These are phyloP conservation scores for Parelbella ahira DNA, from an alignment of 2,888 invertebrate genomes.

Conservation along the genomic window DNA sequence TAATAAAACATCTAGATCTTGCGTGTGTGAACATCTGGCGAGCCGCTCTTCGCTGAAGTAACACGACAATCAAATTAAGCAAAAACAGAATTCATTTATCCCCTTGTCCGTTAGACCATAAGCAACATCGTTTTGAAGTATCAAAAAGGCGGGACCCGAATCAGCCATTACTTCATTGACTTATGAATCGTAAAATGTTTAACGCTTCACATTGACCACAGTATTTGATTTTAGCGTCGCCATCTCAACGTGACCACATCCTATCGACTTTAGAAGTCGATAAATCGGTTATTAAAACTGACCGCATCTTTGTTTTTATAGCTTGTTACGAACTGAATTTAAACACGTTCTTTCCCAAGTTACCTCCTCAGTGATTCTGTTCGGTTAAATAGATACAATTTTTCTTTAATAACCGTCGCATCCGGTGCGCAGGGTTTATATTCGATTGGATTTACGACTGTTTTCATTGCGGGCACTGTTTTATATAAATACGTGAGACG, in stretches of 20 bases:
- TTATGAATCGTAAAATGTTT: constrained; percentile 40
- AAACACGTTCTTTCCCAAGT: constrained; percentile 12
- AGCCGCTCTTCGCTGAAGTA: too few species aligned
- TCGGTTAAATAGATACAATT: constrained; percentile 58
- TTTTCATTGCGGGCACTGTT: constrained; percentile 75
- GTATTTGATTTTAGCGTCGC: constrained; percentile 44
- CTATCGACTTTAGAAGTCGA: constrained; percentile 49
- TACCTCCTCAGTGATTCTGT: constrained; percentile 11
- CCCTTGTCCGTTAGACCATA: neutral
- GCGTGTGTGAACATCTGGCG: too few species aligned
- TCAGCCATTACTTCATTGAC: constrained; percentile 37
- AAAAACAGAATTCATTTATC: too few species aligned
- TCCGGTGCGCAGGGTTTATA: constrained; percentile 70
- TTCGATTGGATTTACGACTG: constrained; percentile 77
- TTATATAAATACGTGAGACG: constrained; percentile 69
- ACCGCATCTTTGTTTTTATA: constrained; percentile 54
- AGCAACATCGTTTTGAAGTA: neutral
- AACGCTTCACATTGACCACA: constrained; percentile 41
- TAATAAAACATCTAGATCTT: too few species aligned
- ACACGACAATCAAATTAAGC: too few species aligned
- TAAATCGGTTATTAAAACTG: constrained; percentile 53
- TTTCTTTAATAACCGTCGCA: constrained; percentile 68
- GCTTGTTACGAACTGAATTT: constrained; percentile 24
- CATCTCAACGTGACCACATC: constrained; percentile 57
- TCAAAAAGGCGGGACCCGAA: constrained; percentile 9